Percentiles rank a stretch among this genome's conserved stretches.
phyloP scores from a whole-genome alignment of 1,140 invertebrate genomes.

The Papilio glaucus region DNA sequence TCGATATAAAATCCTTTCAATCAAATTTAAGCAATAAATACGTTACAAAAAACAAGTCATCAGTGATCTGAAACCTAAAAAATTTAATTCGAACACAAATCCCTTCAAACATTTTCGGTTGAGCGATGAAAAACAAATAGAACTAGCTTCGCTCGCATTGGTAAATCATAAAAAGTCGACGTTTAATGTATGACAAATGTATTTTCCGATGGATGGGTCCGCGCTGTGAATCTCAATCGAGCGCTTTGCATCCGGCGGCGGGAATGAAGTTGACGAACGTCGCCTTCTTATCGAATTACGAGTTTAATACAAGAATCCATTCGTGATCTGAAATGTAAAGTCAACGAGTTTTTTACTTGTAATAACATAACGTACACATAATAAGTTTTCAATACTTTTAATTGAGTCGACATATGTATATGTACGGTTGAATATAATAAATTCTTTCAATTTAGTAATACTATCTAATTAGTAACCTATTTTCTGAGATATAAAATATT shows the following conservation, averaged over 20 bases:
- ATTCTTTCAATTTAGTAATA: no score
- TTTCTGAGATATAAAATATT: no score
- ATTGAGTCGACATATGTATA: no score
- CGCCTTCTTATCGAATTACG: constrained; percentile 59
- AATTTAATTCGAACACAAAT: constrained; percentile 10
- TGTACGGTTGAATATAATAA: no score
- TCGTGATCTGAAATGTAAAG: constrained; percentile 37
- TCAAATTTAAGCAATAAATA: no score
- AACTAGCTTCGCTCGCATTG: constrained; percentile 1
- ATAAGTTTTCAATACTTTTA: no score
- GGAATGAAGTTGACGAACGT: constrained; percentile 36
- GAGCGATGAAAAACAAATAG: constrained; percentile 28
- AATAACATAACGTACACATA: no score
- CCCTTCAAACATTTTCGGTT: constrained; percentile 14
- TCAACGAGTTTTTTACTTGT: not conserved
- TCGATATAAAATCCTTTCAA: not conserved
- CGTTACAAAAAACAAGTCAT: no score
- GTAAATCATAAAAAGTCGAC: constrained; percentile 59
- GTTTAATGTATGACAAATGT: constrained; percentile 72
- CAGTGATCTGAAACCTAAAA: no score
- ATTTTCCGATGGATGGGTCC: constrained; percentile 67
- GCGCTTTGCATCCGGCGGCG: constrained; percentile 43
- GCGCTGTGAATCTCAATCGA: constrained; percentile 60
- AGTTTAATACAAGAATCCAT: constrained; percentile 43
- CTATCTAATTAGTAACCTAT: no score